Evolutionary conservation across 2,888 invertebrate species (phyloP), one percentile per base, ranked within the genome.

Genomic region (Lissocephala sabroskyi): DNA sequence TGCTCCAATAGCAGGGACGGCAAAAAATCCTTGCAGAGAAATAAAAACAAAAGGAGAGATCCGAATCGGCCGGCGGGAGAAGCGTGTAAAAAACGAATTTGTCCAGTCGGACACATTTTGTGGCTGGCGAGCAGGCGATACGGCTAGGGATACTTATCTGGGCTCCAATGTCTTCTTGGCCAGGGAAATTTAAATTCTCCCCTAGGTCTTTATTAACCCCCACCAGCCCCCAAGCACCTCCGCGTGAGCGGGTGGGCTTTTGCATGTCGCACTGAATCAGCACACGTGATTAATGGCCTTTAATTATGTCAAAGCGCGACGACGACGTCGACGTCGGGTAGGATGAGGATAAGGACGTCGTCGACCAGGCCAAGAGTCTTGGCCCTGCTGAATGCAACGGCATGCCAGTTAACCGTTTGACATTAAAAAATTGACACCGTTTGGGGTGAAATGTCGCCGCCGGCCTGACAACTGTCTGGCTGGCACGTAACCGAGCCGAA

Each of bases 221-320:
- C 32, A 16, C 14, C 35, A 35, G 3, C 3, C 14, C 16, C 16
- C 14, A 35, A 16, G 35, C 11, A 10, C 13, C 11, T 13, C 5
- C 30, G 23, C 3, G 23, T 23, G 23, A 23, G 35, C 16, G 35
- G 35, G 13, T 17, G 35, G n/a, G 37, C 18, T 37, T 26, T 45
- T 40, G 26, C 45, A 30, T 18, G 61, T 59, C 57, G 61, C 59
- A 76, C 79, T 80, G 80, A 75, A 79, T 79, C 81, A 81, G 81
- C 79, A 77, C 79, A 78, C 80, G 82, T 82, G 82, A 82, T 82
- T 83, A 82, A 82, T 83, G 83, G 81, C 65, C 83, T 83, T 82
- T 82, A 82, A 82, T 82, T 83, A 82, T 82, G 83, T 81, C 83
- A 82, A 78, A 71, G 67, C 62, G 67, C 63, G 50, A 58, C 59